These are phyloP conservation scores for Eumaeus atala DNA, from an alignment of 1,140 invertebrate species.

Conservation along the genomic window DNA sequence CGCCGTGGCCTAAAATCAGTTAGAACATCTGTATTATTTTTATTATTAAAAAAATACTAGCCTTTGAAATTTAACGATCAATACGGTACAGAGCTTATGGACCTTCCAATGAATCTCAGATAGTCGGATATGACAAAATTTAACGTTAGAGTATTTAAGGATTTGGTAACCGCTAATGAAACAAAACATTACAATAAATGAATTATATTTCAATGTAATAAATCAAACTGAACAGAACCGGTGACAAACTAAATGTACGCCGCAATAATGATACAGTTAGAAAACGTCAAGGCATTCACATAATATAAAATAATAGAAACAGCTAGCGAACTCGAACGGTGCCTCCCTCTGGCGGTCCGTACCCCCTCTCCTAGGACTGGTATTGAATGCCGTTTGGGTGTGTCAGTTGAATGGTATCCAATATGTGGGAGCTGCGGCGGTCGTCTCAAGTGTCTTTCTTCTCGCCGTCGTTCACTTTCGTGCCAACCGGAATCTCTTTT, in stretches of 20 bases:
- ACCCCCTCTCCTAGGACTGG: slow-evolving; percentile 43
- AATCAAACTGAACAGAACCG: slow-evolving; percentile 58
- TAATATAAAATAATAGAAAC: slow-evolving; percentile 51
- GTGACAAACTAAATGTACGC: slow-evolving; percentile 57
- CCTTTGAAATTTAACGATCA: too few relatives aligned
- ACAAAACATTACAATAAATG: slow-evolving; percentile 18
- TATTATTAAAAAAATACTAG: too few relatives aligned
- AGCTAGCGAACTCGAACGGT: slow-evolving; percentile 46
- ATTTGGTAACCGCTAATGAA: too few relatives aligned
- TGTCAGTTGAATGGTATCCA: slow-evolving; percentile 66
- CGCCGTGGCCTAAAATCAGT: too few relatives aligned
- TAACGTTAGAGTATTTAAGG: too few relatives aligned
- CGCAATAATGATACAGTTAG: slow-evolving; percentile 42
- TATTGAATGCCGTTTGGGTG: slow-evolving; percentile 60
- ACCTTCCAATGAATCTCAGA: too few relatives aligned
- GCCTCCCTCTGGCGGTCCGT: slow-evolving; percentile 50
- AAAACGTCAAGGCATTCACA: slow-evolving; percentile 42
- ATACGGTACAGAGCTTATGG: too few relatives aligned
- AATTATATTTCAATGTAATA: slow-evolving; percentile 16
- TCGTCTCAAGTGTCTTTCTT: slow-evolving; percentile 65
- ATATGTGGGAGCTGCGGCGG: slow-evolving; percentile 37
- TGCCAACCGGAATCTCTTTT: slow-evolving; percentile 72
- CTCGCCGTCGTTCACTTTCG: slow-evolving; percentile 53
- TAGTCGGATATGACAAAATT: too few relatives aligned
- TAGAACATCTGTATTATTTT: too few relatives aligned